Base-by-base conservation (phyloP, 2,888 invertebrate species). In the Orthosia cruda region DNA sequence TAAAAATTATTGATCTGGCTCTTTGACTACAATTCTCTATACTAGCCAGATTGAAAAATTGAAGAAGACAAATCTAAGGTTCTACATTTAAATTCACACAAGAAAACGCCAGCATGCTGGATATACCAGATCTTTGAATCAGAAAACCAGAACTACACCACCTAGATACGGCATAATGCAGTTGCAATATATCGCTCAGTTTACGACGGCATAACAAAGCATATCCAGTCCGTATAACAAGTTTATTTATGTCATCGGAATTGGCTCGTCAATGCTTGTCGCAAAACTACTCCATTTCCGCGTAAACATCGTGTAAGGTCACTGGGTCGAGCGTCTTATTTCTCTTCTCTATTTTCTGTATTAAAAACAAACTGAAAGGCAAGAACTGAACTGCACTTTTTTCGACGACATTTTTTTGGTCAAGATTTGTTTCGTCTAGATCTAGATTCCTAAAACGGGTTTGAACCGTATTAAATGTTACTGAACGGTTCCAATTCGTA, bases 201-300 rank as follows among this genome's bases (percentile, higher is more conserved):
- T 81, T 68, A 84, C 72, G 81, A 81, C 67, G 65, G 57, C 58
- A 45, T 67, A 77, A 73, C 54, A 81, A 73, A 81, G 73, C 77
- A 66, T 81, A 77, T 80, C 47, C 62, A 67, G 69, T 73, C 57
- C 40, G n/a, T 76, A 70, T 49, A 75, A 83, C 71, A 77, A 80
- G 69, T 83, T 80, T 83, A 81, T 85, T 80, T 70, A 78, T 86
- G 78, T 57, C 74, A 73, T 76, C 58, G 62, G 75, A 65, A 79
- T 73, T 62, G 73, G 40, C 77, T 77, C 69, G 71, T 83, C 76
- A 83, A 62, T 72, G 77, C 32, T 69, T 75, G 69, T 73, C 81
- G 69, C 81, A 54, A 82, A 77, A 74, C 82, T 77, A 52, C 59
- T 77, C 73, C 73, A 82, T 75, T 79, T 85, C 85, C 71, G 63